Evolutionary conservation across 1,140 invertebrate genomes (phyloP), one percentile per base, ranked within the genome.

Genomic region (Monochamus saltuarius): DNA sequence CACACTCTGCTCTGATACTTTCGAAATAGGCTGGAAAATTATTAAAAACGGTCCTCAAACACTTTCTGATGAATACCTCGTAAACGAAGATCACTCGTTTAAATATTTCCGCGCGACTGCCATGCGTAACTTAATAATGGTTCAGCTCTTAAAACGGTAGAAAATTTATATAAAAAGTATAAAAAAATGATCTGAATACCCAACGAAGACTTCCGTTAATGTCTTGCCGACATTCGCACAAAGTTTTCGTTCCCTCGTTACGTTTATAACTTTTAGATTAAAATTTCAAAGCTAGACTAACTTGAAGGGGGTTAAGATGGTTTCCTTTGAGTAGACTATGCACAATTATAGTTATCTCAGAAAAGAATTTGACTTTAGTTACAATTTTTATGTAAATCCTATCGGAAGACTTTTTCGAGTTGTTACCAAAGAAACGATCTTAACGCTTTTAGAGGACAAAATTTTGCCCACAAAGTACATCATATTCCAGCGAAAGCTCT

Each of bases 121-220:
- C 22, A 29, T 29, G 22, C 22, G 6, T 29, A 29, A 29, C 22
- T 29, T 6, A 29, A 40, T 16, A 46, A 16, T 16, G 43, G 22
- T 17, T 46, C 17, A 17, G 17, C 22, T 8, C 14, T 16, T 19
- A 19, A 58, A 59, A 38, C 35, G 43, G 56, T 59, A 59, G 50
- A 59, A 59, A 59, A 22, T 38, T 36, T 51, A 47, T 59, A 59
- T 59, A 59, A 59, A 59, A 59, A 59, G 56, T 59, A 50, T 42
- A 59, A 59, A 59, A 59, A 59, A 47, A 10, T 45, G 46, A 38
- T 45, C 47, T 22, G 16, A 17, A 39, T 34, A 57, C 22, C 19
- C 35, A 9, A 16, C 11, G 8, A 39, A 16, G 13, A 51, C 40
- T 42, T 40, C 43, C 14, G 17, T n/a, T n/a, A n/a, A n/a, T 50